Conservation (phyloP, 1,140 invertebrate species). For the Drosophila truncata region DNA sequence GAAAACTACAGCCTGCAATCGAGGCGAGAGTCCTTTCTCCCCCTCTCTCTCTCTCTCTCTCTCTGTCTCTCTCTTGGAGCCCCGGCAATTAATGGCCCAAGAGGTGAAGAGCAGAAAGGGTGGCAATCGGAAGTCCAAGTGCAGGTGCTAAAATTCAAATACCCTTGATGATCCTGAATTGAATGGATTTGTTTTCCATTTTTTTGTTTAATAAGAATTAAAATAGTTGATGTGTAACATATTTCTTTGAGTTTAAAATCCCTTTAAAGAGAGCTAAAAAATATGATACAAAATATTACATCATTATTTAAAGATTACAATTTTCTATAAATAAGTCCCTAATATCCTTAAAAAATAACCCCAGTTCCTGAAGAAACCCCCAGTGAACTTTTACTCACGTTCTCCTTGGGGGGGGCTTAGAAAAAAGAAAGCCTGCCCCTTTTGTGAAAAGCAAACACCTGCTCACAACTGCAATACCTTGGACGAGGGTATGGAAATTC, state of each 20-base stretch:
- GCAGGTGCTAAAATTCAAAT: constrained; percentile 11
- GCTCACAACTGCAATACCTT: constrained; percentile 20
- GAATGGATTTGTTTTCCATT: neutral
- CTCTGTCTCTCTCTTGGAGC: neutral
- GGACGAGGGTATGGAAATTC: constrained; percentile 34
- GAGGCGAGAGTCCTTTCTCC: constrained; percentile 16
- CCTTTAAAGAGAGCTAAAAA: neutral
- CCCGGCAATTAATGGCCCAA: constrained; percentile 66
- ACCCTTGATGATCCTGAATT: constrained; percentile 19
- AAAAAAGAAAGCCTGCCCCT: neutral
- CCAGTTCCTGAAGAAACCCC: neutral
- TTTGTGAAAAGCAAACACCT: constrained; percentile 14
- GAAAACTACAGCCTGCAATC: constrained; percentile 22
- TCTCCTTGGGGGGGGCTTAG: constrained; percentile 6
- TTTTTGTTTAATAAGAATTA: neutral
- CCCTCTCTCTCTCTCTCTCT: constrained; percentile 1
- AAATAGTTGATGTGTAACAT: neutral
- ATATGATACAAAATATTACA: no score
- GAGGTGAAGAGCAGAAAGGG: constrained; percentile 24
- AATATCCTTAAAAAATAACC: no score
- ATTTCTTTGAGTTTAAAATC: neutral
- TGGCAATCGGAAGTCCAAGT: constrained; percentile 4
- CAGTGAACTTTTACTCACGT: neutral
- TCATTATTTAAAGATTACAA: no score
- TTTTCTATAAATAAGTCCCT: neutral